A percentile compares a stretch with the other conserved stretches of the same genome.
phyloP scores from a whole-genome alignment of 2,113 vertebrate genomes.

The Aphyosemion australe region DNA sequence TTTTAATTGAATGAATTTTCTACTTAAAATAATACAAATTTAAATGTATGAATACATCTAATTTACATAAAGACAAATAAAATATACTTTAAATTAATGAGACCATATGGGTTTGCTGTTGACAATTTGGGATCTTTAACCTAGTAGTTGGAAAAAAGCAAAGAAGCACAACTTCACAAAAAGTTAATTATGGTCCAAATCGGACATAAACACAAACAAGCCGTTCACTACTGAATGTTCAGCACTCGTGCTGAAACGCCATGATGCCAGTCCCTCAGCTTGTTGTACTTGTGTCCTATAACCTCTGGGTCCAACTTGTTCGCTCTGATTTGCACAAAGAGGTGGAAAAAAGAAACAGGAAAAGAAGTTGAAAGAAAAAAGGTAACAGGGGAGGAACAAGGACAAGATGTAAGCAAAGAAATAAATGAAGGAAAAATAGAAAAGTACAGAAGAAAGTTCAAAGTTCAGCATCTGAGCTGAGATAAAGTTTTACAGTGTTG shows the following conservation, averaged over 20 bases:
- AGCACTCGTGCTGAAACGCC: constrained; percentile 92
- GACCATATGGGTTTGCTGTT: constrained; percentile 5
- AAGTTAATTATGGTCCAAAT: constrained; percentile 10
- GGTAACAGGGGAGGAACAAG: constrained; percentile 20
- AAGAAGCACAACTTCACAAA: too few relatives aligned
- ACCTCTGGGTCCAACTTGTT: constrained; percentile 88
- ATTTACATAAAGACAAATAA: constrained; percentile 19
- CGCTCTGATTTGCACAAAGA: constrained; percentile 77
- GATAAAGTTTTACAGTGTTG: too few relatives aligned
- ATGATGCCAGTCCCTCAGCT: constrained; percentile 98
- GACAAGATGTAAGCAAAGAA: background rate
- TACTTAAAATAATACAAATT: background rate
- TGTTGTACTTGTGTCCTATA: constrained; percentile 92
- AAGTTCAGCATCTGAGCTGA: too few relatives aligned
- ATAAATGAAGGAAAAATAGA: background rate
- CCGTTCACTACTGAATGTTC: constrained; percentile 85
- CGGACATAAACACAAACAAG: constrained; percentile 27
- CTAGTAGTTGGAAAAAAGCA: too few relatives aligned
- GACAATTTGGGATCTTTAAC: too few relatives aligned
- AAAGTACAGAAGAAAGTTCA: too few relatives aligned
- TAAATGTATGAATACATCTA: background rate
- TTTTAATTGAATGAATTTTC: constrained; percentile 7
- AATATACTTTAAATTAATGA: constrained; percentile 1
- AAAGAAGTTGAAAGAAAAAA: constrained; percentile 5
- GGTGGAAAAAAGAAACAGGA: constrained; percentile 23